A percentile compares a stretch with the other conserved stretches of the same genome.
Evolutionary conservation across 2,797 vertebrate genomes (phyloP).

Genomic region (Anguilla pacifica): DNA sequence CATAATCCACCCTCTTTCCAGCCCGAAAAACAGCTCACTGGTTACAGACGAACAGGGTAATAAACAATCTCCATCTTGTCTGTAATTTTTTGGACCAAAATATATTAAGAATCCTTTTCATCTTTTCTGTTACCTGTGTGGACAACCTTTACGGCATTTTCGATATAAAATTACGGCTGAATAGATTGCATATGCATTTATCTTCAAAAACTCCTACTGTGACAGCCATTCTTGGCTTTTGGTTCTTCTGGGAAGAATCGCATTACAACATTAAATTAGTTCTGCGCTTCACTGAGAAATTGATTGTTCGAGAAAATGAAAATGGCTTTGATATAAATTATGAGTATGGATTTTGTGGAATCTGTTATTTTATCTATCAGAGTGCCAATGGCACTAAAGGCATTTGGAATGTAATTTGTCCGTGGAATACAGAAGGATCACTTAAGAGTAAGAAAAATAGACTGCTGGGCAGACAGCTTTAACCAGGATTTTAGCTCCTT

Average conservation of each 20-base stretch:
- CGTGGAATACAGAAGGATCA: conserved; percentile 90
- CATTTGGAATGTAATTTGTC: conserved; percentile 95
- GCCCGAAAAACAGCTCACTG: conserved; percentile 72
- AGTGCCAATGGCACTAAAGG: conserved; percentile 94
- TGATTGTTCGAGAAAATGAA: conserved; percentile 96
- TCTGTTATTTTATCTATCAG: conserved; percentile 97
- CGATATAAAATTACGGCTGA: conserved; percentile 96
- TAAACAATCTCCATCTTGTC: conserved; percentile 69
- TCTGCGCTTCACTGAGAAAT: conserved; percentile 87
- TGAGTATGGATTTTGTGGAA: conserved; percentile 94
- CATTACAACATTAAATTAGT: conserved; percentile 86
- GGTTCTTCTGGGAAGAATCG: conserved; percentile 71
- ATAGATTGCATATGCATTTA: conserved; percentile 99
- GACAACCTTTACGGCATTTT: conserved; percentile 89
- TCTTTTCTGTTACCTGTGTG: conserved; percentile 70
- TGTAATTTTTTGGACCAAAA: conserved; percentile 69
- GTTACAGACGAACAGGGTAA: conserved; percentile 70
- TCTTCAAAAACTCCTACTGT: conserved; percentile 89
- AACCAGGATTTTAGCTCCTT: conserved; percentile 80
- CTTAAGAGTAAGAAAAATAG: conserved; percentile 92
- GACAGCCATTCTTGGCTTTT: conserved; percentile 86
- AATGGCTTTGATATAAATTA: conserved; percentile 98
- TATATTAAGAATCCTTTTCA: conserved; percentile 64
- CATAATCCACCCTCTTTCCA: conserved; percentile 61
- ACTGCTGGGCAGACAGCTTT: conserved; percentile 82